Evolutionary conservation across 2,797 vertebrate genomes (phyloP).

Genomic region (Poecile montanus): DNA sequence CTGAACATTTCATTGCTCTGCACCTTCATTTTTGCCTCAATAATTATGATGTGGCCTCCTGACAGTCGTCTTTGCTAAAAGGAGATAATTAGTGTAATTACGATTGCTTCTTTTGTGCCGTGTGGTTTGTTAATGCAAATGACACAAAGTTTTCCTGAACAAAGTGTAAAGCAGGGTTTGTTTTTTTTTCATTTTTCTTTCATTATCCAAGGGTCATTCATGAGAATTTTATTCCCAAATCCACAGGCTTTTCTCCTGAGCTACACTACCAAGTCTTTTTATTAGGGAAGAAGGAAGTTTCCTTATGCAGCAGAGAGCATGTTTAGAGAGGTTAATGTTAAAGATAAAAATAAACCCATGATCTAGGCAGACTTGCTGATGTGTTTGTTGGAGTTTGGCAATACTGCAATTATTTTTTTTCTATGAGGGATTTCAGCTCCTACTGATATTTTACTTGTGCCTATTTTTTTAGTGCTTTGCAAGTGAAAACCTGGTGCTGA

Average conservation of each 20-base stretch:
- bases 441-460: neutral
- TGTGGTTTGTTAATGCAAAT: neutral
- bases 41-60: neutral
- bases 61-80: neutral
- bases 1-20: neutral
- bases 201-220: neutral
- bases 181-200: neutral
- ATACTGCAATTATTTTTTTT: neutral
- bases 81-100: neutral
- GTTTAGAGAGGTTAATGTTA: neutral
- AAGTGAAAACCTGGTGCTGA: neutral
- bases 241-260: neutral
- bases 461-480: neutral
- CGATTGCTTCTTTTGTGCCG: neutral
- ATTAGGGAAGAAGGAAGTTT: neutral
- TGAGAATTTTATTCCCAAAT: neutral
- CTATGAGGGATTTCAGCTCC: neutral
- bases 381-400: neutral
- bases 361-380: neutral
- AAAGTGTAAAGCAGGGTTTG: neutral
- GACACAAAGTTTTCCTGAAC: neutral
- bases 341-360: neutral
- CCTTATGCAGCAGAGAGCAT: neutral
- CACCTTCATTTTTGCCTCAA: neutral
- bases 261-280: fast-evolving